phyloP scores from a whole-genome alignment of 2,113 vertebrate species.

The Notothenia rossii region DNA sequence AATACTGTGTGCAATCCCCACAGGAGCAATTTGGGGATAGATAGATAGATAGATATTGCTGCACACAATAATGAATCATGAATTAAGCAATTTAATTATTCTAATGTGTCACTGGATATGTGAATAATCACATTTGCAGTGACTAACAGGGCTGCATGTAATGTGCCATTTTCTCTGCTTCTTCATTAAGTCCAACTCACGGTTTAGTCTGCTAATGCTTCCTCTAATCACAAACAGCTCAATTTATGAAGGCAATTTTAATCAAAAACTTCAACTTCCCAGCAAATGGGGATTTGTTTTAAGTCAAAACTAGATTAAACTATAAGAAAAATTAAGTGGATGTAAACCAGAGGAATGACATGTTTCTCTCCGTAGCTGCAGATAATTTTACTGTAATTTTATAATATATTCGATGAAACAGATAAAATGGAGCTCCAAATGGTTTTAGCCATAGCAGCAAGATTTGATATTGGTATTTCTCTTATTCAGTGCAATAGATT shows the following conservation, averaged over 20 bases:
- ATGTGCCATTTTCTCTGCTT: conserved; percentile 49
- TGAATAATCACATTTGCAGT: conserved; percentile 37
- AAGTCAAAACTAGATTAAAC: conserved; percentile 12
- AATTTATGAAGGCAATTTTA: conserved; percentile 52
- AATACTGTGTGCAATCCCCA: too few species aligned
- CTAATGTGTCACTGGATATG: conserved; percentile 48
- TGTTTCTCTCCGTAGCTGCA: conserved; percentile 9
- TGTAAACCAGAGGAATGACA: background rate
- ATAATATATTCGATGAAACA: background rate
- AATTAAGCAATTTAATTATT: conserved; percentile 69
- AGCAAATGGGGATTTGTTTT: conserved; percentile 3
- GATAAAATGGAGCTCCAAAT: too few species aligned
- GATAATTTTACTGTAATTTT: background rate
- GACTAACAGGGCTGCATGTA: conserved; percentile 40
- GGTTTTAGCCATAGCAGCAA: background rate
- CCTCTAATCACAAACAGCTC: conserved; percentile 43
- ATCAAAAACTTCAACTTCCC: conserved; percentile 59
- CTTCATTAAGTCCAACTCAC: conserved; percentile 50
- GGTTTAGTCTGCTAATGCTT: background rate
- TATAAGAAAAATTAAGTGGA: conserved; percentile 9
- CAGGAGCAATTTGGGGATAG: too few species aligned
- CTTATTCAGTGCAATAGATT: background rate
- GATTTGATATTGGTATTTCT: background rate
- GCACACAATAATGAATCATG: conserved; percentile 31
- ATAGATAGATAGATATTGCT: conserved; percentile 15